Evolutionary conservation across 2,113 vertebrate genomes (phyloP), one percentile per base, ranked within the genome.

Genomic region (Paramormyrops kingsleyae): DNA sequence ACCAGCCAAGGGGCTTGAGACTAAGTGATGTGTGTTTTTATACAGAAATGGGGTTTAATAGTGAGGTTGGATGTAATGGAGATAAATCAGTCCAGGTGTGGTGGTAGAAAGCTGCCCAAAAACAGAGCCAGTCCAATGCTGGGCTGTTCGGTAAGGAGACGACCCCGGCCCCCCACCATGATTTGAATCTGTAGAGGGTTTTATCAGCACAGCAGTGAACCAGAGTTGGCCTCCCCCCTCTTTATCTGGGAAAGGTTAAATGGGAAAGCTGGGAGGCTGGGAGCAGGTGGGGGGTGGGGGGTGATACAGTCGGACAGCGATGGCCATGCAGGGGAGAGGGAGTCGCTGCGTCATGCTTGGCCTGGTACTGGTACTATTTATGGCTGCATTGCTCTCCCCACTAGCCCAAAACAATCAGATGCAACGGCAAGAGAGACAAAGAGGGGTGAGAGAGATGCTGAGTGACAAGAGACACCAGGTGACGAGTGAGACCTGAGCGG

Each of bases 171-270:
- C 8, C 13, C 39, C n/a, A 35, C 39, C 83, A 50, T 0, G 44
- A 47, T 49, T 49, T 66, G 39, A 70, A 66, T 66, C 42, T 47
- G 42, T 27, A 70, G 35, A 42, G 31, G 50, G 31, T 17, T 74
- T 50, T 77, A 90, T 87, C 89, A 74, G 62, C 19, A 56, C 46
- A 50, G 46, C 27, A 2, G 89, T 52, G 47, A 87, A 74, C 44
- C 46, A 53, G 47, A 87, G 46, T 7, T n/a, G 56, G 53, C 56
- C 84, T 44, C 47, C 31, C 27, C 56, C 53, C 49, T 27, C 46
- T 21, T 35, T 74, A 39, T 87, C 62, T 52, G 7, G 31, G 15
- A 77, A 42, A 80, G 89, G 85, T 87, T 83, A 90, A 90, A 87
- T 52, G 56, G 56, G 83, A 89, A 89, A 62, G 21, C 83, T 15